These are phyloP conservation scores for Theropithecus gelada DNA, from an alignment of 2,113 vertebrate genomes.

Conservation along the genomic window DNA sequence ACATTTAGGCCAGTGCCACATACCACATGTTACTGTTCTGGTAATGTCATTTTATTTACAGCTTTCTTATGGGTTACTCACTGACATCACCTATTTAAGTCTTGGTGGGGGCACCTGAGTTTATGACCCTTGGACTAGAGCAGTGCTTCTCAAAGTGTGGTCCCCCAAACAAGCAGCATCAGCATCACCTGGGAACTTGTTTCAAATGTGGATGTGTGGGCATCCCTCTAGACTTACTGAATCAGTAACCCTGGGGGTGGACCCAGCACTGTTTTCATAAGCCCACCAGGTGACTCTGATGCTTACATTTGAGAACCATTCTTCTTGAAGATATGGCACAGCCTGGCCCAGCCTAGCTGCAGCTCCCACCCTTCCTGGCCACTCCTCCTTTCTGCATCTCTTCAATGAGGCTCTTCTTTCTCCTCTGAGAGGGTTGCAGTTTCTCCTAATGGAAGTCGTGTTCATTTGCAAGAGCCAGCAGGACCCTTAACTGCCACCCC, in stretches of 20 bases:
- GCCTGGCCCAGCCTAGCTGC: too few species aligned
- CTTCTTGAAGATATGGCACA: neutral
- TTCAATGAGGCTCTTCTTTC: neutral
- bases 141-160: neutral
- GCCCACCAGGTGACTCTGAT: neutral
- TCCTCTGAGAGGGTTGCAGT: neutral
- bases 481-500: neutral
- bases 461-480: neutral
- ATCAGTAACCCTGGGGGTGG: neutral
- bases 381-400: neutral
- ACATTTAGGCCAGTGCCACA: neutral
- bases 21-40: rapidly evolving
- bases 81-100: neutral
- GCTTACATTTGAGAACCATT: neutral
- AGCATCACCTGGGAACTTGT: neutral
- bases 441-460: neutral
- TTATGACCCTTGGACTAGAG: neutral
- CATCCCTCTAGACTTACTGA: neutral
- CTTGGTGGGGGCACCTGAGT: neutral
- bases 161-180: neutral
- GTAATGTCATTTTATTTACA: neutral
- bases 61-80: neutral
- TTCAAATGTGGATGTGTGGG: neutral
- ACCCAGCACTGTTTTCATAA: neutral
- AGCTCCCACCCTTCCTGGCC: neutral